These are phyloP conservation scores for Pristionchus arcanus DNA, from an alignment of 2,888 invertebrate species.

Conservation along the genomic window DNA sequence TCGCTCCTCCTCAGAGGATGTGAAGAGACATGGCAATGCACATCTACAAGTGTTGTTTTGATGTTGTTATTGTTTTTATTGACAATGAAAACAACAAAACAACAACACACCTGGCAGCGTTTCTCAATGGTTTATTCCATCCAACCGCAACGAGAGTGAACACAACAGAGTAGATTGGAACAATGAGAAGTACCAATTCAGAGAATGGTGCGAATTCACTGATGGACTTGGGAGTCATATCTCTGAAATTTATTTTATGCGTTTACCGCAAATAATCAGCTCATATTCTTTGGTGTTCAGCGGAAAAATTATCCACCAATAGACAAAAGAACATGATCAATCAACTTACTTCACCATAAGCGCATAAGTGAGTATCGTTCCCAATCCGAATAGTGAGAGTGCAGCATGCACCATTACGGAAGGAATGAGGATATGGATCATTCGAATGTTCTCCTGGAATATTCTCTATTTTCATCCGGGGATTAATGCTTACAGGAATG, in stretches of 20 bases:
- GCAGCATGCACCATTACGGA: conserved; percentile 66
- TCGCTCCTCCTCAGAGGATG: conserved; percentile 25
- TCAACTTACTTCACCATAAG: conserved; percentile 59
- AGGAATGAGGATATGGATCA: conserved; percentile 67
- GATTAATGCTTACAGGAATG: not conserved
- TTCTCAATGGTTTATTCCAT: conserved; percentile 62
- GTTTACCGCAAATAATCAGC: too few species aligned
- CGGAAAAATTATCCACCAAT: not conserved
- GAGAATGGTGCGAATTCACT: conserved; percentile 66
- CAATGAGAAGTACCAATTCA: conserved; percentile 67
- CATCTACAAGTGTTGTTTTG: not conserved
- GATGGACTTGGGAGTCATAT: conserved; percentile 48
- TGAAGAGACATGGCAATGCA: conserved; percentile 65
- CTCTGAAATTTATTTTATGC: not conserved
- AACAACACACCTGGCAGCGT: conserved; percentile 60
- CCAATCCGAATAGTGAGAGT: conserved; percentile 63
- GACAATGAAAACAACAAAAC: too few species aligned
- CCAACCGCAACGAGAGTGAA: conserved; percentile 65
- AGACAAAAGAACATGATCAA: not conserved
- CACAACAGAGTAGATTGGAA: conserved; percentile 66
- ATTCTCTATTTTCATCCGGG: not conserved
- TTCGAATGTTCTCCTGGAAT: conserved; percentile 66
- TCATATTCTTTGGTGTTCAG: too few species aligned
- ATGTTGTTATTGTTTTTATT: not conserved
- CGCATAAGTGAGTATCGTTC: conserved; percentile 64